phyloP scores from a whole-genome alignment of 2,888 invertebrate species.

The Pseudococcus viburni region DNA sequence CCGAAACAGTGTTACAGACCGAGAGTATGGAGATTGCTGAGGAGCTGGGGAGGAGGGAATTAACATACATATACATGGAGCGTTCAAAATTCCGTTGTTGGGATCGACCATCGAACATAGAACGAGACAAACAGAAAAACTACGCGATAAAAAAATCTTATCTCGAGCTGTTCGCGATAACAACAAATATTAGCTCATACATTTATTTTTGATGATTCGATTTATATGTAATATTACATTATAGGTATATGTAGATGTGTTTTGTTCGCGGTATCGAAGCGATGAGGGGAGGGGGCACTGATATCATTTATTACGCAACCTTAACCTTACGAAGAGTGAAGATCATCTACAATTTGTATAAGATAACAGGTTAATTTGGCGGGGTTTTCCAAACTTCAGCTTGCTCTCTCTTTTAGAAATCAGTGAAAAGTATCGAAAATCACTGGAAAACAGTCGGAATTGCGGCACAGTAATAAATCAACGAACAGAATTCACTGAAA shows the following conservation, averaged over 20 bases:
- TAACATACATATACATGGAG: not conserved
- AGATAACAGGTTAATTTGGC: not conserved
- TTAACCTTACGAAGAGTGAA: constrained; percentile 7
- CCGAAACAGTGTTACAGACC: not conserved
- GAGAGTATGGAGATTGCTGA: not conserved
- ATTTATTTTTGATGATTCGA: constrained; percentile 30
- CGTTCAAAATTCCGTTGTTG: not conserved
- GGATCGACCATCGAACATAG: not conserved
- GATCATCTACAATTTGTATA: not conserved
- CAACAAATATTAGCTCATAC: constrained; percentile 53
- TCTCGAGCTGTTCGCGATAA: constrained; percentile 18
- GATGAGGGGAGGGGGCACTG: not conserved
- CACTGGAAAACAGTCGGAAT: no score
- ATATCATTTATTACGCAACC: not conserved
- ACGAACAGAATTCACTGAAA: no score
- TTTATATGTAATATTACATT: not conserved
- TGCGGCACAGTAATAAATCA: no score
- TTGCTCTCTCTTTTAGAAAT: no score
- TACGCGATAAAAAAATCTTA: constrained; percentile 35
- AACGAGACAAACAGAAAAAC: not conserved
- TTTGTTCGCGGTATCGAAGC: not conserved
- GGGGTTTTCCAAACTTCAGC: not conserved
- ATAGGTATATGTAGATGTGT: not conserved
- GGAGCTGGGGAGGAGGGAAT: not conserved
- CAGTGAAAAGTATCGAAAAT: no score